Conservation (phyloP, 2,113 vertebrate species). For the Neolamprologus longior region DNA sequence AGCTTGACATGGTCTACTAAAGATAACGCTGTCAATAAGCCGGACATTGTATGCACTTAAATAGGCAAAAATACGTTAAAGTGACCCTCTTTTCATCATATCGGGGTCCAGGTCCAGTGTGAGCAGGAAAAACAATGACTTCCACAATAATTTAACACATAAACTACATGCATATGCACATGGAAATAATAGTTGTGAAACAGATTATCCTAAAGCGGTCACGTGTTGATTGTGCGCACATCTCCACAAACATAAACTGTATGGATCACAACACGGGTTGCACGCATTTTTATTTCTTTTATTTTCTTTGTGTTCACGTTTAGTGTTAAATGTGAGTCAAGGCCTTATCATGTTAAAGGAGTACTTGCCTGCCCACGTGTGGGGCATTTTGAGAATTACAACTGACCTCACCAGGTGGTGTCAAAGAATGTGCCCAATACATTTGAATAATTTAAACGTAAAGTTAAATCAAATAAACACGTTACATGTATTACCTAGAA, state of each 20-base stretch:
- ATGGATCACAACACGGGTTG: background rate
- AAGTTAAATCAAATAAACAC: background rate
- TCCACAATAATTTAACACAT: background rate
- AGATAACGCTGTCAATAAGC: background rate
- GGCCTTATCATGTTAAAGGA: background rate
- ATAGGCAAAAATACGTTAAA: background rate
- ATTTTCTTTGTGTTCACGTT: background rate
- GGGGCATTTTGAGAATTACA: constrained; percentile 29
- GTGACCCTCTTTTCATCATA: background rate
- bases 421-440: background rate
- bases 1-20: background rate
- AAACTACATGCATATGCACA: background rate
- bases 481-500: background rate
- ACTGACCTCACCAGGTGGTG: background rate
- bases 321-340: background rate
- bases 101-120: background rate
- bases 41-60: background rate
- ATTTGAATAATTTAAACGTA: background rate
- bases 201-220: background rate
- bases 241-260: background rate
- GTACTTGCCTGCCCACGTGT: constrained; percentile 44
- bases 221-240: background rate
- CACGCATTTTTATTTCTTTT: background rate
- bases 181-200: background rate
- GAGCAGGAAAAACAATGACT: background rate